Evolutionary conservation across 2,113 vertebrate species (phyloP).

Genomic region (Rhinichthys klamathensis): DNA sequence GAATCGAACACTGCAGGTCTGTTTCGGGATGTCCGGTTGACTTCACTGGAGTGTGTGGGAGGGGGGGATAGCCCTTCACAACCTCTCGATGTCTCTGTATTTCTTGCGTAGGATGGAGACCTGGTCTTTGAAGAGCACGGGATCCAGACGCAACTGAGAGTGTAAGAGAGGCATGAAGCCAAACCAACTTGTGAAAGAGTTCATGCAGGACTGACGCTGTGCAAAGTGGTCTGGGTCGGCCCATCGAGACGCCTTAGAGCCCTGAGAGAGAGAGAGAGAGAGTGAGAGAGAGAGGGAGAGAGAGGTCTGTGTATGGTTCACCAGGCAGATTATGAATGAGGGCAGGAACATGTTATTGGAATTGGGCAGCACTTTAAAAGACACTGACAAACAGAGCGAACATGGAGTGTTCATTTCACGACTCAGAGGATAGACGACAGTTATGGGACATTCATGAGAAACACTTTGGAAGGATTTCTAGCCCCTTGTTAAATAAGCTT

Average conservation of each 20-base stretch:
- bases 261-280: constrained; percentile 59
- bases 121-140: constrained; percentile 80
- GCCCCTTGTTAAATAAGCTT: constrained; percentile 5
- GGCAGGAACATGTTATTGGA: constrained; percentile 30
- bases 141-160: constrained; percentile 82
- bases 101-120: constrained; percentile 84
- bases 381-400: constrained; percentile 22
- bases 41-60: background rate
- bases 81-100: constrained; percentile 80
- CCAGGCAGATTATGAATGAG: constrained; percentile 29
- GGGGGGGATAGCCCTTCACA: constrained; percentile 57
- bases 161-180: constrained; percentile 81
- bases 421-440: constrained; percentile 28
- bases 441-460: background rate
- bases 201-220: constrained; percentile 82
- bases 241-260: constrained; percentile 79
- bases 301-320: constrained; percentile 11
- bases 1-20: constrained; percentile 6
- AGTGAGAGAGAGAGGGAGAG: constrained; percentile 22
- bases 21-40: background rate
- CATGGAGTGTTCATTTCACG: constrained; percentile 26
- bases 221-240: constrained; percentile 83
- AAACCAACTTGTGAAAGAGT: constrained; percentile 76
- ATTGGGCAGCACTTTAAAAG: constrained; percentile 32
- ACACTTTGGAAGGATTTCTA: background rate